phyloP scores from a whole-genome alignment of 2,113 vertebrate genomes.

The Notarius quadriscutis region DNA sequence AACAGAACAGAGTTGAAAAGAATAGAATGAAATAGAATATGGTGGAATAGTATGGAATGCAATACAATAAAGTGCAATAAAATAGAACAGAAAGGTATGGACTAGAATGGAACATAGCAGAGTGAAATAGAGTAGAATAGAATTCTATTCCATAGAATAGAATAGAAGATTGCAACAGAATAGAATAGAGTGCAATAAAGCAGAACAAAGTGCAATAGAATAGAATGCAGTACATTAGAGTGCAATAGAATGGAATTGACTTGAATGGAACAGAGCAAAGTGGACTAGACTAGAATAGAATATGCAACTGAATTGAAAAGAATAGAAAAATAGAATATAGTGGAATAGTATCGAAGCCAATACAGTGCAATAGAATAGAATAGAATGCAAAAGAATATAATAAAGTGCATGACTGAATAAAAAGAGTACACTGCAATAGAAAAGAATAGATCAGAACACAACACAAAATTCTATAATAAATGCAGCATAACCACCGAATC shows the following conservation, averaged over 20 bases:
- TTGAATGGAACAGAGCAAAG: too few relatives aligned
- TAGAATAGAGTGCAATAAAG: too few relatives aligned
- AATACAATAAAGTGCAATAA: too few relatives aligned
- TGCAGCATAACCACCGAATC: background rate
- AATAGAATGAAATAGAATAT: background rate
- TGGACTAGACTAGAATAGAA: background rate
- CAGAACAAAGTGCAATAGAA: too few relatives aligned
- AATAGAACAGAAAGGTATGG: background rate
- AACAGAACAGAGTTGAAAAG: background rate
- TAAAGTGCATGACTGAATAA: background rate
- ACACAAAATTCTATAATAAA: background rate
- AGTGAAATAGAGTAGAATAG: too few relatives aligned
- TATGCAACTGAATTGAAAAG: too few relatives aligned
- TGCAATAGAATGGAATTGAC: background rate
- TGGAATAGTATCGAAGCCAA: too few relatives aligned
- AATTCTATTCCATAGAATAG: too few relatives aligned
- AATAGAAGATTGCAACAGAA: too few relatives aligned
- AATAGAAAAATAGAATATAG: too few relatives aligned
- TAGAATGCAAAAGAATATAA: conserved; percentile 11
- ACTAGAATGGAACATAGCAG: too few relatives aligned
- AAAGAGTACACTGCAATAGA: background rate
- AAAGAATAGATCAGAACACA: background rate
- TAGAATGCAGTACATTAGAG: too few relatives aligned
- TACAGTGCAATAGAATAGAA: background rate
- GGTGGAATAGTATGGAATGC: background rate